A percentile compares a stretch with the other conserved stretches of the same genome.
Evolutionary conservation across 1,140 invertebrate genomes (phyloP).

Genomic region (Eubasilissa regina): DNA sequence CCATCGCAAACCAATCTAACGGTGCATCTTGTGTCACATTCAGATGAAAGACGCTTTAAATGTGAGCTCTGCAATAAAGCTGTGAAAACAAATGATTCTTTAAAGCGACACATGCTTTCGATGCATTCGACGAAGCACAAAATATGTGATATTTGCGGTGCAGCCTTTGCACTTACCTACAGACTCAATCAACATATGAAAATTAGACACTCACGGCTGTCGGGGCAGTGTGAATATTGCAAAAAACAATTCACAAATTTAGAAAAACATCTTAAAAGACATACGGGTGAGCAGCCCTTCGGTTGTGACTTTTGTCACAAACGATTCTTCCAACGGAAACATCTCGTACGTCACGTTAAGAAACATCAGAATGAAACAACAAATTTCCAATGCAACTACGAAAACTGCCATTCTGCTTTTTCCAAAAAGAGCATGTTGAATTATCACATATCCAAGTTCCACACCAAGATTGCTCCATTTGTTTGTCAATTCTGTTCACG

Average conservation of each 20-base stretch:
- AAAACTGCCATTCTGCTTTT: slow-evolving; percentile 22
- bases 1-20: neutral
- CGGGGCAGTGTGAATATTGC: slow-evolving; percentile 15
- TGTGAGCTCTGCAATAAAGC: slow-evolving; percentile 11
- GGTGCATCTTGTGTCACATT: neutral
- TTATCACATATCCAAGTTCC: slow-evolving; percentile 6
- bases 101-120: neutral
- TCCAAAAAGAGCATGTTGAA: slow-evolving; percentile 23
- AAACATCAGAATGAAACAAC: slow-evolving; percentile 28
- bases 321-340: slow-evolving; percentile 21
- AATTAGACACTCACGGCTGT: neutral
- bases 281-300: slow-evolving; percentile 18
- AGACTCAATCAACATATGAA: slow-evolving; percentile 35
- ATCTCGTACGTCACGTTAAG: slow-evolving; percentile 24
- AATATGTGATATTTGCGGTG: slow-evolving; percentile 28
- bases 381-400: slow-evolving; percentile 12
- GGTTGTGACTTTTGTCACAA: slow-evolving; percentile 36
- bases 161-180: slow-evolving; percentile 21
- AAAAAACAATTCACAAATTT: slow-evolving; percentile 31
- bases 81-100: slow-evolving; percentile 12
- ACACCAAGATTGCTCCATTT: slow-evolving; percentile 16
- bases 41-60: slow-evolving; percentile 9
- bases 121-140: slow-evolving; percentile 25
- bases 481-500: slow-evolving; percentile 32
- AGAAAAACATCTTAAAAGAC: slow-evolving; percentile 33